Evolutionary conservation across 2,888 invertebrate genomes (phyloP).

Genomic region (Boloria selene): DNA sequence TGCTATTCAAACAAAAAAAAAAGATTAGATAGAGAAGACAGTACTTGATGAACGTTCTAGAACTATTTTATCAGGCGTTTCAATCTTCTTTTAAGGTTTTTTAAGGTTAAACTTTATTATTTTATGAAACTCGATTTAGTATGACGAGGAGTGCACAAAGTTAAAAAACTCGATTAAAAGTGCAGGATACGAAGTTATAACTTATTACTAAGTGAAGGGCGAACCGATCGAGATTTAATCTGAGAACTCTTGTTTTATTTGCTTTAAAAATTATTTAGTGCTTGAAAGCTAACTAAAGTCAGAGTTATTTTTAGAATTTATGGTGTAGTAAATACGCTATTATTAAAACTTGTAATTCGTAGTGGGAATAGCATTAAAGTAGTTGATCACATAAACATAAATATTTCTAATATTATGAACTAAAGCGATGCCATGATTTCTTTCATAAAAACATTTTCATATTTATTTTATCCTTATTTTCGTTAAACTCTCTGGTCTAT

Average conservation of each 20-base stretch:
- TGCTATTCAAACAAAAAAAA: no score
- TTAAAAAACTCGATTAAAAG: constrained; percentile 15
- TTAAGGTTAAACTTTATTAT: constrained; percentile 11
- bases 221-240: constrained; percentile 12
- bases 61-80: not conserved
- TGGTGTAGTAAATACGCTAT: constrained; percentile 8
- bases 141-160: constrained; percentile 3
- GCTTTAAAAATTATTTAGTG: constrained; percentile 5
- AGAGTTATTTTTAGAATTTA: constrained; percentile 3
- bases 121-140: not conserved
- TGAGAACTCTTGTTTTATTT: constrained; percentile 14
- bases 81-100: constrained; percentile 6
- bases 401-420: no score
- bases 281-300: not conserved
- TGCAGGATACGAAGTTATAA: constrained; percentile 7
- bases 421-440: no score
- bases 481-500: no score
- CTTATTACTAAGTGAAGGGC: constrained; percentile 13
- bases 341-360: not conserved
- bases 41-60: not conserved
- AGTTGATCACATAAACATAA: no score
- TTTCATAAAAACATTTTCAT: no score
- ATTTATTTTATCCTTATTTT: no score
- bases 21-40: no score
- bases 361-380: constrained; percentile 1